phyloP scores from a whole-genome alignment of 2,888 invertebrate genomes.

The Eucera pruinosa region DNA sequence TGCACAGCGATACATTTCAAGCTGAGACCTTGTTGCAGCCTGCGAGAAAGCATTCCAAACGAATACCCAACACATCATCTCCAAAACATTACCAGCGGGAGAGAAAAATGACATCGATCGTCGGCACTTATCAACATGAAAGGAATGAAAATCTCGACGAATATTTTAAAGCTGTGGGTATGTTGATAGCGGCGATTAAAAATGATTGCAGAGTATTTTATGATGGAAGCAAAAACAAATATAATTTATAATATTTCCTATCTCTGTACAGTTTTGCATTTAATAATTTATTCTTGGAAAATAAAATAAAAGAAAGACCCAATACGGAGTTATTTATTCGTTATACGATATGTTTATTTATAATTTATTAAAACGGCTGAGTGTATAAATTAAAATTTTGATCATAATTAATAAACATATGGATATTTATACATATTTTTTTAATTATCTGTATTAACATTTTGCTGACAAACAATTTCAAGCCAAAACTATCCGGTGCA shows the following conservation, averaged over 20 bases:
- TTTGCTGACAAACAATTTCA: too few relatives aligned
- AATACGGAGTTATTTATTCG: too few relatives aligned
- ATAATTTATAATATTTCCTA: conserved; percentile 18
- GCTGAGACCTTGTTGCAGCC: conserved; percentile 17
- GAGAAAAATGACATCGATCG: conserved; percentile 85
- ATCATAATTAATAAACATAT: background rate
- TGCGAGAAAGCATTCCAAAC: background rate
- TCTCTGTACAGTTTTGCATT: background rate
- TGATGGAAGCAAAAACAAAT: conserved; percentile 45
- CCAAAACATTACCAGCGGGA: conserved; percentile 13
- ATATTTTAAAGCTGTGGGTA: conserved; percentile 88
- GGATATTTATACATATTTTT: background rate
- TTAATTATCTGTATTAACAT: background rate
- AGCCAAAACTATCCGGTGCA: too few relatives aligned
- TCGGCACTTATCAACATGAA: conserved; percentile 88
- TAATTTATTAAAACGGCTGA: background rate
- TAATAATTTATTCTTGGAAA: background rate
- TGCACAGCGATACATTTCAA: background rate
- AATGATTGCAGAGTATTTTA: conserved; percentile 27
- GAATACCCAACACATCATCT: background rate
- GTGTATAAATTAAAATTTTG: background rate
- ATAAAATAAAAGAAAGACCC: background rate
- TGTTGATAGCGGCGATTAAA: conserved; percentile 23
- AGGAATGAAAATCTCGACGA: conserved; percentile 89
- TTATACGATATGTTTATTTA: too few relatives aligned